Conservation (phyloP, 2,113 vertebrate genomes). For the Sylvia atricapilla region DNA sequence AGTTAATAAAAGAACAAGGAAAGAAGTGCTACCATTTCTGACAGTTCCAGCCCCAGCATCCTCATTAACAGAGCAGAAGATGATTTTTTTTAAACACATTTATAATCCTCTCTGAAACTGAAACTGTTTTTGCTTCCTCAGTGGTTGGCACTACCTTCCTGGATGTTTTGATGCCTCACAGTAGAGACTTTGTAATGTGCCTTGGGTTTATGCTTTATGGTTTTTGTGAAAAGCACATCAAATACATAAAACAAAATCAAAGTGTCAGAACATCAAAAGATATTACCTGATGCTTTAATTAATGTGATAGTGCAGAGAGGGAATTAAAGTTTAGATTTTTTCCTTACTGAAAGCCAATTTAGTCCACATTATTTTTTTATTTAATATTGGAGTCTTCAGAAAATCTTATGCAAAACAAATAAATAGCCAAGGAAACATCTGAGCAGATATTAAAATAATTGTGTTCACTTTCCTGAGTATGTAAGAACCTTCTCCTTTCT, state of each 20-base stretch:
- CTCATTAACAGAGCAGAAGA: conserved; percentile 20
- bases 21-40: background rate
- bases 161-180: background rate
- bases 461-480: background rate
- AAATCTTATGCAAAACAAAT: background rate
- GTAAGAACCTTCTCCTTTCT: background rate
- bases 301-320: background rate
- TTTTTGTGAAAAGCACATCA: background rate
- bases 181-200: background rate
- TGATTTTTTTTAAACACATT: background rate
- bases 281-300: background rate
- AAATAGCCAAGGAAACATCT: background rate
- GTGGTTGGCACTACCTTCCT: background rate
- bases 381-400: background rate
- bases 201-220: background rate
- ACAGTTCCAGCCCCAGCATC: background rate
- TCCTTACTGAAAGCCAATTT: background rate
- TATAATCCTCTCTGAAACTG: background rate
- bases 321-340: background rate
- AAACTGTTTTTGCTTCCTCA: background rate
- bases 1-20: conserved; percentile 37
- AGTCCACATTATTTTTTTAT: background rate
- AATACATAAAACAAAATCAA: conserved; percentile 25
- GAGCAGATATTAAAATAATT: background rate
- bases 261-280: background rate